These are phyloP conservation scores for Pseudachorutes palmiensis DNA, from an alignment of 1,140 invertebrate genomes.

Conservation along the genomic window DNA sequence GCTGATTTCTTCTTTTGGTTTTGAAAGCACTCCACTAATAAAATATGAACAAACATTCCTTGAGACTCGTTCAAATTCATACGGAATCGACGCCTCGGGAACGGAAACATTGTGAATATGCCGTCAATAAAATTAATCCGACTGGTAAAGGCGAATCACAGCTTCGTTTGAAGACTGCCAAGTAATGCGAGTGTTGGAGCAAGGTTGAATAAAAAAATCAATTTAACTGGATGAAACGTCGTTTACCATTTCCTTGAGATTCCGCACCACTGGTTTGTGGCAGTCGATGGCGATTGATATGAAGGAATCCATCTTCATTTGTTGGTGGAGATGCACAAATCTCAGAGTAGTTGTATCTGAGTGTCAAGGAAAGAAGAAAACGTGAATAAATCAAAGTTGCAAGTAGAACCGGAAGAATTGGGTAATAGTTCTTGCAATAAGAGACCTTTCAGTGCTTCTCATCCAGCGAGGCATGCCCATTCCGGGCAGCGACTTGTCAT, in stretches of 20 bases:
- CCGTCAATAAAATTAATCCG: too few relatives aligned
- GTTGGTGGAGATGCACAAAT: background rate
- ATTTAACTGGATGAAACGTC: background rate
- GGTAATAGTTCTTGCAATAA: conserved; percentile 3
- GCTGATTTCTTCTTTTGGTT: too few relatives aligned
- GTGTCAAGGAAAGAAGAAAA: background rate
- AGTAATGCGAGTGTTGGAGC: too few relatives aligned
- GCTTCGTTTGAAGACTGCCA: too few relatives aligned
- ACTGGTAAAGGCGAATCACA: too few relatives aligned
- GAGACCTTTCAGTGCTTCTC: conserved; percentile 28
- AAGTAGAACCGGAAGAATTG: background rate
- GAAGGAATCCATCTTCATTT: background rate
- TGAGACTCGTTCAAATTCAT: too few relatives aligned
- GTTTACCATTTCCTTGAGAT: background rate
- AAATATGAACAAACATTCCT: too few relatives aligned
- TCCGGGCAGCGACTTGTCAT: conserved; percentile 25
- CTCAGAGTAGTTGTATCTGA: background rate
- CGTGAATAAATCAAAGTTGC: background rate
- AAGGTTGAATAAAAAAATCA: background rate
- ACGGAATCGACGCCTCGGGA: too few relatives aligned
- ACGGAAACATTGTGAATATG: too few relatives aligned
- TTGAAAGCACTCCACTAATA: too few relatives aligned
- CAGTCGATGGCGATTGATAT: background rate
- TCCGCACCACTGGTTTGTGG: background rate
- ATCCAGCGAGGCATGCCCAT: conserved; percentile 29